Conservation (phyloP, 2,888 invertebrate genomes). For the Archips xylosteana region DNA sequence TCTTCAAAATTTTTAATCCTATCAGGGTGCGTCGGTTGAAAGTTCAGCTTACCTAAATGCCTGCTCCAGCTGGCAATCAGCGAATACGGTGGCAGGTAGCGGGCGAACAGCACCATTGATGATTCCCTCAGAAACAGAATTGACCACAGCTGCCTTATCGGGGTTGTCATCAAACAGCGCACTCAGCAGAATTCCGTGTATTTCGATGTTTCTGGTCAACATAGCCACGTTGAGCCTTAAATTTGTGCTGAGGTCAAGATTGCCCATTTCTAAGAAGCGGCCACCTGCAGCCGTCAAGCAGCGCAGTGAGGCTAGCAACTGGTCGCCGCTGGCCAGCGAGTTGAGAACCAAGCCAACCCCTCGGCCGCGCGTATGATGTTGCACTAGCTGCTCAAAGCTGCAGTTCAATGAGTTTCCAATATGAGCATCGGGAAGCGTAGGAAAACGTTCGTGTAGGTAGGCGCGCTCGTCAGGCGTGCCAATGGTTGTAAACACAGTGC, state of each 20-base stretch:
- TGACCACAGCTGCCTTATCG: constrained; percentile 91
- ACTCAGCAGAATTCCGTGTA: constrained; percentile 98
- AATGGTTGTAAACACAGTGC: constrained; percentile 96
- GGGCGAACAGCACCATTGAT: constrained; percentile 95
- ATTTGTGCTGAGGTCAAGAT: constrained; percentile 97
- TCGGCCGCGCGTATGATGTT: constrained; percentile 93
- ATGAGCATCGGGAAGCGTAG: constrained; percentile 90
- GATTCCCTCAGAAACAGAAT: constrained; percentile 94
- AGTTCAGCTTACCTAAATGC: constrained; percentile 90
- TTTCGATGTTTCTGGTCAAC: constrained; percentile 98
- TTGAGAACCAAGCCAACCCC: constrained; percentile 98
- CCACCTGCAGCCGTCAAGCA: constrained; percentile 95
- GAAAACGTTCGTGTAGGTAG: constrained; percentile 94
- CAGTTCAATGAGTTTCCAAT: constrained; percentile 97
- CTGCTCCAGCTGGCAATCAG: constrained; percentile 94
- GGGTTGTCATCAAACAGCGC: constrained; percentile 91
- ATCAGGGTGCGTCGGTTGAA: too few relatives aligned
- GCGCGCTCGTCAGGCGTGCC: constrained; percentile 94
- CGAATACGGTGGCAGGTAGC: constrained; percentile 94
- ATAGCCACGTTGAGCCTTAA: constrained; percentile 96
- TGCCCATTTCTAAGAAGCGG: constrained; percentile 99
- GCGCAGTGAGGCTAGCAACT: constrained; percentile 96
- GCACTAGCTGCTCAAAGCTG: constrained; percentile 95
- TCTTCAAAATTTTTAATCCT: too few relatives aligned
- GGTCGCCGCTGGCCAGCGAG: constrained; percentile 98